A percentile compares a stretch with the other conserved stretches of the same genome.
These are phyloP conservation scores for Pseudolycoriella hygida DNA, from an alignment of 2,888 invertebrate genomes.

Conservation along the genomic window DNA sequence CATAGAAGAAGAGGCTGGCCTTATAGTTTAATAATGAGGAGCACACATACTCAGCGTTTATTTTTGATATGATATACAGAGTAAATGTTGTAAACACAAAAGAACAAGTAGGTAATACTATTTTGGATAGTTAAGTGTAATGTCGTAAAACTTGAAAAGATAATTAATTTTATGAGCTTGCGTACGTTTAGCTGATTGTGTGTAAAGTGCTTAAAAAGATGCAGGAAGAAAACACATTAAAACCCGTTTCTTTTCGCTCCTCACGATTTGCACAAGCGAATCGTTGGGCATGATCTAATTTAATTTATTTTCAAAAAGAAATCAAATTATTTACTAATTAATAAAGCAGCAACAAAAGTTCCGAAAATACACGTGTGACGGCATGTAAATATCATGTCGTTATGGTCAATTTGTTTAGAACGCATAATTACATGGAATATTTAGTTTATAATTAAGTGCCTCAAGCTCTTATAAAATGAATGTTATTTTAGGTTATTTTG, in stretches of 20 bases:
- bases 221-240: conserved; percentile 1
- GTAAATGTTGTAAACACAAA: no score
- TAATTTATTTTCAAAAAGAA: neutral
- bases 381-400: neutral
- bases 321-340: conserved; percentile 1
- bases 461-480: no score
- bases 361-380: neutral
- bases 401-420: neutral
- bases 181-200: conserved; percentile 1
- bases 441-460: no score
- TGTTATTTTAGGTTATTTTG: no score
- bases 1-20: conserved; percentile 11
- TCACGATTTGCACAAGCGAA: neutral
- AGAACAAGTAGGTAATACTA: no score
- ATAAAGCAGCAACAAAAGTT: neutral
- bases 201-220: neutral
- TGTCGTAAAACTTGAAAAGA: conserved; percentile 10
- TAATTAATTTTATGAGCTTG: conserved; percentile 13
- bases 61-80: no score
- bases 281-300: neutral
- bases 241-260: neutral
- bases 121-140: no score
- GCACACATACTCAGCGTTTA: no score
- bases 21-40: conserved; percentile 2
- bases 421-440: neutral